Conservation (phyloP, 2,888 invertebrate genomes). For the Temnothorax ravouxi region DNA sequence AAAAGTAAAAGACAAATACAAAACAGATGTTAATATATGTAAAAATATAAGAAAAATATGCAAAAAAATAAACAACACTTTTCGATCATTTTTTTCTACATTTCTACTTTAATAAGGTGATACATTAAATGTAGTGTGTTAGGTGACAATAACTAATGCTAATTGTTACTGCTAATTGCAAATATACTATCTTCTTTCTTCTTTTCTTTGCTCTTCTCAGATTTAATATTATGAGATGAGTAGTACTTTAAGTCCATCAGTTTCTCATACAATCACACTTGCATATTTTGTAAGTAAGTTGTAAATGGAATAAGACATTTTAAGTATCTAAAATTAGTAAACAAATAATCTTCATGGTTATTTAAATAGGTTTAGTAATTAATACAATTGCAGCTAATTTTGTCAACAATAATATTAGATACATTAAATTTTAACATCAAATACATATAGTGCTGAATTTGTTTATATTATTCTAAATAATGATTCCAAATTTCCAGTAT, state of each 20-base stretch:
- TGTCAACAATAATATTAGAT: background rate
- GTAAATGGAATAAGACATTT: conserved; percentile 55
- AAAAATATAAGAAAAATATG: too few species aligned
- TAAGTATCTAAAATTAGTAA: conserved; percentile 49
- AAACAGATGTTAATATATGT: too few species aligned
- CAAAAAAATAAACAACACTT: too few species aligned
- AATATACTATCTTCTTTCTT: too few species aligned
- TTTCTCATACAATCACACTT: background rate
- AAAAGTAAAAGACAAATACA: too few species aligned
- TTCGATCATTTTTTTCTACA: too few species aligned
- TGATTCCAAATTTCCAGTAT: background rate
- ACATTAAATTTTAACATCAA: background rate
- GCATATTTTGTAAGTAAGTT: conserved; percentile 46
- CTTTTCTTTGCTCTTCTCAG: too few species aligned
- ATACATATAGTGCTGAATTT: background rate
- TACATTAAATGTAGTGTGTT: too few species aligned
- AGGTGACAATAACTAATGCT: too few species aligned
- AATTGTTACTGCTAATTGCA: background rate
- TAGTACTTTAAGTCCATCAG: background rate
- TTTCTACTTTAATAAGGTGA: too few species aligned
- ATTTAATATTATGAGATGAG: background rate
- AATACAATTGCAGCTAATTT: background rate
- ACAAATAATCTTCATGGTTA: background rate
- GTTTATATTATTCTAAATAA: background rate
- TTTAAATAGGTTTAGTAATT: background rate